These are phyloP conservation scores for Sminthurinus signatus DNA, from an alignment of 1,140 invertebrate species.

Conservation along the genomic window DNA sequence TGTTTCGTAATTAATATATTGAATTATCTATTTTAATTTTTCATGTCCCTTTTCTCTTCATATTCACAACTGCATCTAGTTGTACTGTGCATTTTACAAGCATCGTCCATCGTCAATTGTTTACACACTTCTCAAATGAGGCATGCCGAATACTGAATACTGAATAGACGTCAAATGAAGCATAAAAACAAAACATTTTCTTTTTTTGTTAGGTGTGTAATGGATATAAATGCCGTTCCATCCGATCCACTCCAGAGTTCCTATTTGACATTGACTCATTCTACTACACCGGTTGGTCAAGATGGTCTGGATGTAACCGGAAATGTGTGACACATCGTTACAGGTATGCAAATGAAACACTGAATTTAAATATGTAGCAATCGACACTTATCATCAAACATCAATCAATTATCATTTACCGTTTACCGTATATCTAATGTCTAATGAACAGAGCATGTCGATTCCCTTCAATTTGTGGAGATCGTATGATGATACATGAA, in stretches of 20 bases:
- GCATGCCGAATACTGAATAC: too few species aligned
- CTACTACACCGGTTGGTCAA: slow-evolving; percentile 55
- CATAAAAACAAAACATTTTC: neutral
- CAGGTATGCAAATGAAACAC: slow-evolving; percentile 47
- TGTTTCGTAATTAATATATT: neutral
- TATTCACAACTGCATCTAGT: too few species aligned
- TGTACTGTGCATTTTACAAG: too few species aligned
- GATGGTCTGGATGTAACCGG: slow-evolving; percentile 56
- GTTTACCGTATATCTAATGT: neutral
- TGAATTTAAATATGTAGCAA: too few species aligned
- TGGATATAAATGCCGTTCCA: slow-evolving; percentile 24
- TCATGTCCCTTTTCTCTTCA: too few species aligned
- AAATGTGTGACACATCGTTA: slow-evolving; percentile 55
- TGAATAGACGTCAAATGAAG: neutral
- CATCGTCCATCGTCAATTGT: too few species aligned
- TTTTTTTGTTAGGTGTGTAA: slow-evolving; percentile 25
- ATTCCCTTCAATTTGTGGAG: slow-evolving; percentile 63
- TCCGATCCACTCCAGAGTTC: slow-evolving; percentile 27
- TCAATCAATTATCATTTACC: too few species aligned
- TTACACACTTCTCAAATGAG: too few species aligned
- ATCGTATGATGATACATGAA: slow-evolving; percentile 61
- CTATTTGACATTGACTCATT: slow-evolving; percentile 34
- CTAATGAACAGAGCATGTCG: slow-evolving; percentile 59
- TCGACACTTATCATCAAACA: too few species aligned
- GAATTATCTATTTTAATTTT: neutral